Evolutionary conservation across 2,888 invertebrate species (phyloP).

Genomic region (Aproaerema taeniolella): DNA sequence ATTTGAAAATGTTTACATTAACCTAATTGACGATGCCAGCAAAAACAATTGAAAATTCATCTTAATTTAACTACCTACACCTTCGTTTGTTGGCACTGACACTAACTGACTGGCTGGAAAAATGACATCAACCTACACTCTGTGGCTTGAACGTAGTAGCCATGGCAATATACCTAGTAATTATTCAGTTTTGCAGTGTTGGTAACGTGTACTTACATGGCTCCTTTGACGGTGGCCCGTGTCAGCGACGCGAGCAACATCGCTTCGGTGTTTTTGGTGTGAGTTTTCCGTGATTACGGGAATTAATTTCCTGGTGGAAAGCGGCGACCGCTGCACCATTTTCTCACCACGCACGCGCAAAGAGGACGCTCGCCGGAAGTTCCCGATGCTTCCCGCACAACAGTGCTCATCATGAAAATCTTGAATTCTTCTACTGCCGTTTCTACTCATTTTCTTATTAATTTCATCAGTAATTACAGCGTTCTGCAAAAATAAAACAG

Average conservation of each 20-base stretch:
- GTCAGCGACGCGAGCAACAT: constrained; percentile 63
- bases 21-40: too few species aligned
- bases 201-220: constrained; percentile 62
- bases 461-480: constrained; percentile 59
- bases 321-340: constrained; percentile 74
- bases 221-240: constrained; percentile 74
- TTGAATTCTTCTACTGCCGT: constrained; percentile 54
- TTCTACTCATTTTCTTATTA: constrained; percentile 66
- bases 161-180: constrained; percentile 31
- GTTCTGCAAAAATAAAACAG: constrained; percentile 51
- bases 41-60: too few species aligned
- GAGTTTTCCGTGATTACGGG: constrained; percentile 81
- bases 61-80: too few species aligned
- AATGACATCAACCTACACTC: too few species aligned
- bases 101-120: too few species aligned
- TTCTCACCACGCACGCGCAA: constrained; percentile 83
- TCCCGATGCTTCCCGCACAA: constrained; percentile 71
- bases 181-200: constrained; percentile 12
- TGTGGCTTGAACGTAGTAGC: too few species aligned
- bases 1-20: too few species aligned
- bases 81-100: too few species aligned
- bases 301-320: constrained; percentile 72
- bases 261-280: constrained; percentile 64
- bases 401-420: constrained; percentile 70
- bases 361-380: constrained; percentile 81